Evolutionary conservation across 2,113 vertebrate genomes (phyloP), one percentile per base, ranked within the genome.

Genomic region (Perccottus glenii): DNA sequence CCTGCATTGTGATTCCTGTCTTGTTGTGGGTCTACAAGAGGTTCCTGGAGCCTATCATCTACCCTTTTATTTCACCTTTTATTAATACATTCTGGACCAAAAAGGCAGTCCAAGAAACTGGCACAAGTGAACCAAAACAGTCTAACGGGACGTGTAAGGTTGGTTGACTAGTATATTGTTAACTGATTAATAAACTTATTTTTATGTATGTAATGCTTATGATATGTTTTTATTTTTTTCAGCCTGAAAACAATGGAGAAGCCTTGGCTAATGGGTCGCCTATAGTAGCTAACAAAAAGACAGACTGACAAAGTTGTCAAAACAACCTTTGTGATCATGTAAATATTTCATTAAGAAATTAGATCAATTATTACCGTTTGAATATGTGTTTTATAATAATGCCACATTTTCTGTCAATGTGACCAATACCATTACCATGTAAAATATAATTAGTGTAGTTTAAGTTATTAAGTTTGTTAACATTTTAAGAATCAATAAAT

Each of bases 11-110:
- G 82, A 98, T 99, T 84, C 97, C 97, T 0, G 83, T 99, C 43
- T 94, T 99, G 40, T 88, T 99, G 44, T 99, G 97, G 98, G 86
- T 99, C 74, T 99, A 98, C 85, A 99, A 99, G 89, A 95, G 95
- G 33, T 99, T 99, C 72, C 85, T 99, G 32, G 98, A 99, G 80
- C 98, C 97, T 0, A 93, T 94, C 42, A 11, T 99, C 11, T 99
- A 98, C 63, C 96, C 96, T 0, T 40, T 99, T 58, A 92, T 99
- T 5, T 90, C 94, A 0, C 96, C 96, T 0, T 80, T 99, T 1
- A 53, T 98, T 11, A 94, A 88, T 46, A 93, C 88, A 0, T 68
- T 96, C 19, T 96, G 95, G 95, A 89, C 93, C 63, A 94, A 88
- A 74, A 94, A 88, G 71, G 87, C 93, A 0, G 73, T 95, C 6